Conservation (phyloP, 1,140 invertebrate genomes). For the Drosophila serrata region DNA sequence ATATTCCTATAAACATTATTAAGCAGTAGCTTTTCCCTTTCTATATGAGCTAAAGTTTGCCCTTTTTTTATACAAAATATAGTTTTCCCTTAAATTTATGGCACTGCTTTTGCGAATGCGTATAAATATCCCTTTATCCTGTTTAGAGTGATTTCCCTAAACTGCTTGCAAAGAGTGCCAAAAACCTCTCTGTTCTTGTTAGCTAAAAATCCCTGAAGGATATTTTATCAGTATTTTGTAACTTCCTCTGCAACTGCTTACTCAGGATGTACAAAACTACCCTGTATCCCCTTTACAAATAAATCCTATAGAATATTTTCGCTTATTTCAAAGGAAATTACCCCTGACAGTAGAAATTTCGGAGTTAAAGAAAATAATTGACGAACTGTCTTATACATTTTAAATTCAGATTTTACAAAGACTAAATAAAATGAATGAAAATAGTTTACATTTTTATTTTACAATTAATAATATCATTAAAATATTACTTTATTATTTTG, state of each 20-base stretch:
- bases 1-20: not conserved
- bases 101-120: not conserved
- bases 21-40: not conserved
- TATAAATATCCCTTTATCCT: not conserved
- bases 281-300: not conserved
- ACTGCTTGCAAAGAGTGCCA: not conserved
- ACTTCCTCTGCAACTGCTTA: not conserved
- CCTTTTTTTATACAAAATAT: not conserved
- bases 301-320: not conserved
- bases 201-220: not conserved
- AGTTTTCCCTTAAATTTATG: not conserved
- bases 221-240: not conserved
- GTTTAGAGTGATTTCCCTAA: not conserved
- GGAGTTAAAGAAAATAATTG: not conserved
- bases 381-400: not conserved
- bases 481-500: not conserved
- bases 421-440: not conserved
- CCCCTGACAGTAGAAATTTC: not conserved
- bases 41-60: not conserved
- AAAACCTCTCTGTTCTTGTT: not conserved
- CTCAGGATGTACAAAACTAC: not conserved
- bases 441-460: not conserved
- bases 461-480: not conserved
- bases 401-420: not conserved
- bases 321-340: not conserved